phyloP scores from a whole-genome alignment of 2,113 vertebrate genomes.

The Notarius quadriscutis region DNA sequence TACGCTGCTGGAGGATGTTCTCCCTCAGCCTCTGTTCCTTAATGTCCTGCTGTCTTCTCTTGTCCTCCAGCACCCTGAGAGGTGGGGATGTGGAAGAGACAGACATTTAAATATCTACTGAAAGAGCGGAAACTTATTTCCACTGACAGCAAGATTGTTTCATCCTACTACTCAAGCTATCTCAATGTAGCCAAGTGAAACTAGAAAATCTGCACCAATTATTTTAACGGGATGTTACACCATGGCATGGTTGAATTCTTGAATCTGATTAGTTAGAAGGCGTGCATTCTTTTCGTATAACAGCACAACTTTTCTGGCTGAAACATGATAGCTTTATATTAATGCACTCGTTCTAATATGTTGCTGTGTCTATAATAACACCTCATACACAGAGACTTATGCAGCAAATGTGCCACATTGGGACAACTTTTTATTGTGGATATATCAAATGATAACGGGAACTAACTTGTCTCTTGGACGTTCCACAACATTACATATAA shows the following conservation, averaged over 20 bases:
- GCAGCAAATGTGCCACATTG: no score
- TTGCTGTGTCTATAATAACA: neutral
- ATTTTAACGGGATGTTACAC: neutral
- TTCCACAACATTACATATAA: neutral
- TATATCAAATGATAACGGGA: neutral
- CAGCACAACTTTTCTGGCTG: neutral
- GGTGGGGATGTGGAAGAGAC: constrained; percentile 51
- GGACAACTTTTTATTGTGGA: no score
- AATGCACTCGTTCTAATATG: neutral
- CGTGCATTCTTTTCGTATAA: neutral
- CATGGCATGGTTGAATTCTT: neutral
- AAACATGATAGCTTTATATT: neutral
- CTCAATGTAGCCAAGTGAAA: neutral
- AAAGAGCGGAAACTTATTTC: constrained; percentile 5
- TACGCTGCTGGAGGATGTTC: constrained; percentile 82
- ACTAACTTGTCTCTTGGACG: neutral
- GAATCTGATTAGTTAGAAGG: neutral
- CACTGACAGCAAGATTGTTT: constrained; percentile 2
- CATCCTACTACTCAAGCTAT: constrained; percentile 9
- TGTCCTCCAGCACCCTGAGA: constrained; percentile 84
- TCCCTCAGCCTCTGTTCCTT: constrained; percentile 81
- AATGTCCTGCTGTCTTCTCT: constrained; percentile 75
- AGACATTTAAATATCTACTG: constrained; percentile 23
- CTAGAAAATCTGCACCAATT: neutral
- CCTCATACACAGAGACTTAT: neutral